phyloP scores from a whole-genome alignment of 2,888 invertebrate species.

The Chrysina gloriosa region DNA sequence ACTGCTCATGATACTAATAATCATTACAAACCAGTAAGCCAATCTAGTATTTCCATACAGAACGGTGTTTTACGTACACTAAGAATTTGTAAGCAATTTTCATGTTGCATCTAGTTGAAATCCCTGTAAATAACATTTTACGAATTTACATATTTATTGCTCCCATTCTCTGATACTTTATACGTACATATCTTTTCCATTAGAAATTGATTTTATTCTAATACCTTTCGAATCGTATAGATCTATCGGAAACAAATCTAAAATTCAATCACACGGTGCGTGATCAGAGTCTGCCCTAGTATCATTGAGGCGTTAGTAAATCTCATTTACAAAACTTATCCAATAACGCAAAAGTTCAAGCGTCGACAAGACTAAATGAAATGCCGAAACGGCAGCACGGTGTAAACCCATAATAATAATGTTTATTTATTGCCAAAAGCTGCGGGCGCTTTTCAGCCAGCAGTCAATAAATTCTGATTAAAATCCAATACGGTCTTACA shows the following conservation, averaged over 20 bases:
- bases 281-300: not conserved
- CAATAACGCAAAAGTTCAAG: constrained; percentile 3
- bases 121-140: not conserved
- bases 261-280: constrained; percentile 14
- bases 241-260: not conserved
- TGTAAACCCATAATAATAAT: constrained; percentile 18
- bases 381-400: not conserved
- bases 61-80: too few relatives aligned
- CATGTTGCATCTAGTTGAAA: not conserved
- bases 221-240: not conserved
- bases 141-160: not conserved
- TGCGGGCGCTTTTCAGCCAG: constrained; percentile 7
- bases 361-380: constrained; percentile 17
- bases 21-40: too few relatives aligned
- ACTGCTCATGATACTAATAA: too few relatives aligned
- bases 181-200: not conserved
- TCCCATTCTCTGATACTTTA: too few relatives aligned
- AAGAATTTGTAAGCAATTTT: too few relatives aligned
- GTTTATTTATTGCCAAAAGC: constrained; percentile 12
- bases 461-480: constrained; percentile 27
- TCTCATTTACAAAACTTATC: constrained; percentile 12
- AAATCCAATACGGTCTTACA: constrained; percentile 23
- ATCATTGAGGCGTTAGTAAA: not conserved
- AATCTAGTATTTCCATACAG: too few relatives aligned
- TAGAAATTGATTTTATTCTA: not conserved